Evolutionary conservation across 64 coral and sea anemone genomes (phyloP).

Genomic region (Catalaphyllia jardinei): DNA sequence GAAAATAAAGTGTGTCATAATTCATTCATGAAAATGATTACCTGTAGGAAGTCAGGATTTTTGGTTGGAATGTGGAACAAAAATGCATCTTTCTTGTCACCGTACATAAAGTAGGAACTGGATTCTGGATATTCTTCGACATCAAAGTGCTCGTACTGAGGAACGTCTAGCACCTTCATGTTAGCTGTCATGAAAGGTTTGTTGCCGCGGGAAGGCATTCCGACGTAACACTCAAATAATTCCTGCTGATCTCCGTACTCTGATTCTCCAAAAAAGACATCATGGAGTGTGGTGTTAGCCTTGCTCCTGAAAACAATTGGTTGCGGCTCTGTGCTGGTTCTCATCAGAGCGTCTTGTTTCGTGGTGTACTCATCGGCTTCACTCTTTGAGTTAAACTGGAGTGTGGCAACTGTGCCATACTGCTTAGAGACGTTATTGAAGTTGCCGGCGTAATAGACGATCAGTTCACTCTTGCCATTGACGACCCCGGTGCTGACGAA

Average conservation of each 20-base stretch:
- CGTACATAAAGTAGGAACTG: slow-evolving; percentile 46
- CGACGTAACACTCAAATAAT: slow-evolving; percentile 46
- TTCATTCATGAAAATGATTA: not conserved
- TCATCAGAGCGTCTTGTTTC: slow-evolving; percentile 6
- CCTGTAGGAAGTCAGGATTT: slow-evolving; percentile 53
- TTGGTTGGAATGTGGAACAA: slow-evolving; percentile 41
- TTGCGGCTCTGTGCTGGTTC: not conserved
- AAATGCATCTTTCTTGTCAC: slow-evolving; percentile 10
- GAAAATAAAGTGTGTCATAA: not conserved
- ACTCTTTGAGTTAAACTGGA: slow-evolving; percentile 20
- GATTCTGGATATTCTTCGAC: not conserved
- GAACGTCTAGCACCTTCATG: slow-evolving; percentile 47
- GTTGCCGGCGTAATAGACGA: slow-evolving; percentile 46
- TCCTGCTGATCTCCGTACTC: slow-evolving; percentile 11
- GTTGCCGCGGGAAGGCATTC: slow-evolving; percentile 6
- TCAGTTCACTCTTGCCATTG: not conserved
- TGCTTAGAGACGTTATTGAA: slow-evolving; percentile 41
- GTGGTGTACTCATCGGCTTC: not conserved
- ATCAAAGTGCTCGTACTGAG: slow-evolving; percentile 61
- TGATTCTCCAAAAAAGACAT: slow-evolving; percentile 46
- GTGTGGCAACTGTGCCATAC: slow-evolving; percentile 29
- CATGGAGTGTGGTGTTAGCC: slow-evolving; percentile 15
- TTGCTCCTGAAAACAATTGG: slow-evolving; percentile 23
- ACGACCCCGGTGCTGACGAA: slow-evolving; percentile 35
- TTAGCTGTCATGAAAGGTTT: slow-evolving; percentile 47